A percentile compares a stretch with the other conserved stretches of the same genome.
These are phyloP conservation scores for Gymnothorax reevesii DNA, from an alignment of 2,797 vertebrate species.

Conservation along the genomic window DNA sequence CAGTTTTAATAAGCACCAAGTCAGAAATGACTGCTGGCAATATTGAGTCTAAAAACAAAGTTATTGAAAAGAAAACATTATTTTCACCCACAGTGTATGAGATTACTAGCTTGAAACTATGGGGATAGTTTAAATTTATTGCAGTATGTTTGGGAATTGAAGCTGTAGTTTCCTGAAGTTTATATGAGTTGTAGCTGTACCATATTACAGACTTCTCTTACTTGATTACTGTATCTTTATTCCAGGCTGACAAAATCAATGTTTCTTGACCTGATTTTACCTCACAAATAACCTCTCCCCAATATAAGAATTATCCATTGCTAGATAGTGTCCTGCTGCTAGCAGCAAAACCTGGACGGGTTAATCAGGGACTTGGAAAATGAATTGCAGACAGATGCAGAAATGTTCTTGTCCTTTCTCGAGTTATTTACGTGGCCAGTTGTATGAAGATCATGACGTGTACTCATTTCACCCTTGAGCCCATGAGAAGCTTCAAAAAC, in stretches of 20 bases:
- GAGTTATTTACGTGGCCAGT: not conserved
- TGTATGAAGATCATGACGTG: not conserved
- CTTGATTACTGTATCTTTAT: not conserved
- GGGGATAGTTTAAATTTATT: not conserved
- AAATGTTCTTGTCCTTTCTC: not conserved
- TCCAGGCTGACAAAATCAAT: not conserved
- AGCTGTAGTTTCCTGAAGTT: slow-evolving; percentile 10
- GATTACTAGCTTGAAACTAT: slow-evolving; percentile 7
- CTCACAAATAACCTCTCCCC: not conserved
- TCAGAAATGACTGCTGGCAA: slow-evolving; percentile 19
- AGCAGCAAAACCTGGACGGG: not conserved
- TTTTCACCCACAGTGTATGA: not conserved
- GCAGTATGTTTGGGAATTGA: not conserved
- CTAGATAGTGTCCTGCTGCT: not conserved
- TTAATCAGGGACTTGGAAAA: not conserved
- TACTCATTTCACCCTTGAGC: not conserved
- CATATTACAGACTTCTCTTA: not conserved
- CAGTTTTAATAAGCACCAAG: slow-evolving; percentile 29
- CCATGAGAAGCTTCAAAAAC: not conserved
- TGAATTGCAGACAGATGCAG: not conserved
- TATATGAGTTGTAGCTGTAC: not conserved
- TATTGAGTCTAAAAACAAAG: slow-evolving; percentile 12
- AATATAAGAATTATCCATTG: not conserved
- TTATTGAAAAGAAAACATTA: not conserved
- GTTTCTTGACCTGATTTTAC: not conserved